These are phyloP conservation scores for Mastomys natalensis DNA, from an alignment of 2,113 vertebrate genomes.

Conservation along the genomic window DNA sequence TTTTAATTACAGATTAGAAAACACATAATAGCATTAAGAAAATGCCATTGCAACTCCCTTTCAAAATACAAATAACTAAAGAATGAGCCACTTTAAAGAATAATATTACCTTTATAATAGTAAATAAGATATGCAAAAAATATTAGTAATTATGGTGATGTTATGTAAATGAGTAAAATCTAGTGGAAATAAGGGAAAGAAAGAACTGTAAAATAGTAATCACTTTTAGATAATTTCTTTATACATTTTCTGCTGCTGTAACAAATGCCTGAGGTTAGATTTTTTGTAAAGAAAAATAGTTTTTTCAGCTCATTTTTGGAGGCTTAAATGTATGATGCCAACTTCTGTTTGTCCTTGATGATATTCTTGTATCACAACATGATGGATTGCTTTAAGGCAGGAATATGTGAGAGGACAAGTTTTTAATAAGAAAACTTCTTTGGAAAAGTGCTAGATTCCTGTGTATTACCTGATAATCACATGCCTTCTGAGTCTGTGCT, in stretches of 20 bases:
- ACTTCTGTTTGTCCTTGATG: background rate
- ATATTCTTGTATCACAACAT: background rate
- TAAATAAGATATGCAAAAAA: background rate
- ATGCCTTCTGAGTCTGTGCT: background rate
- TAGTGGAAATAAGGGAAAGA: background rate
- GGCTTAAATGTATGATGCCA: background rate
- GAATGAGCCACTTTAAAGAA: background rate
- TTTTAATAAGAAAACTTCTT: too few species aligned
- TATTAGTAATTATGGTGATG: background rate
- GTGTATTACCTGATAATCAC: background rate
- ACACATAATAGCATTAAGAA: background rate
- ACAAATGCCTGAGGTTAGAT: background rate
- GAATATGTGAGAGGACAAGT: background rate
- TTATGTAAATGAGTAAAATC: background rate
- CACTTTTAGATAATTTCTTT: background rate
- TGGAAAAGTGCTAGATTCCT: background rate
- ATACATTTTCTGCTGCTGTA: background rate
- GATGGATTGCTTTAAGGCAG: background rate
- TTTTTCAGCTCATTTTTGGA: background rate
- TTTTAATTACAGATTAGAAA: conserved; percentile 41
- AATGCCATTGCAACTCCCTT: background rate
- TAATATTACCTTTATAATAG: conserved; percentile 5
- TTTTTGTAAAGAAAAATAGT: background rate
- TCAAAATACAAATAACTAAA: conserved; percentile 26
- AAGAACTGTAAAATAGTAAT: background rate